Evolutionary conservation across 1,140 invertebrate genomes (phyloP), one percentile per base, ranked within the genome.

Genomic region (Paralvinella palmiformis): DNA sequence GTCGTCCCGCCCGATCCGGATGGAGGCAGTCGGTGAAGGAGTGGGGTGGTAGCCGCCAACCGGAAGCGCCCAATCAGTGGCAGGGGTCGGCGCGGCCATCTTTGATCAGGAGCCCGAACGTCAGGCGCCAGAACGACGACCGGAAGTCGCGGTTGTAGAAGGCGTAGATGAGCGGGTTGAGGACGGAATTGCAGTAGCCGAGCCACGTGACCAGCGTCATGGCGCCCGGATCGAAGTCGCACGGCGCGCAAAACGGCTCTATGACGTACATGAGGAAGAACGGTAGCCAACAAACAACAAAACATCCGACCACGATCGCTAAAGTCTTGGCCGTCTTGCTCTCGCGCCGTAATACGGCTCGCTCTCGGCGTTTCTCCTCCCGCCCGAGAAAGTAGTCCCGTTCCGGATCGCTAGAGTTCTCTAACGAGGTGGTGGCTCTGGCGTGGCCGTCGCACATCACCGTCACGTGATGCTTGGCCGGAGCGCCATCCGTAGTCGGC

Each of bases 311-410:
- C 3, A 67, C 61, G 33, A 92, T 86, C 13, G 89, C 89, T 33
- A 94, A 77, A 0, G 91, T 93, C 74, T 91, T 88, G 7, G 91
- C 89, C 0, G 91, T 92, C 81, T 91, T 91, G 1, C 86, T 88
- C 69, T 91, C 89, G 53, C 88, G 79, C 0, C 88, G 84, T 72
- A 79, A 74, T 68, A 73, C 52, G 10, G 53, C 31, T 3, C 50
- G 29, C 32, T 67, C 62, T 10, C 48, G 32, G 2, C 62, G 62
- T 37, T 32, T 55, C 31, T 55, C 50, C 58, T 35, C 15, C 17
- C 36, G n/a, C 20, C 24, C 35, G 58, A 59, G 58, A 27, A 29
- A 1, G n/a, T 22, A 13, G 20, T 31, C 22, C 13, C 7, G 33
- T 58, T 32, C 29, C 20, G 22, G 27, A 24, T 31, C 56, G 15